Base-by-base conservation (phyloP, 2,888 invertebrate species). In the Hedya salicella region DNA sequence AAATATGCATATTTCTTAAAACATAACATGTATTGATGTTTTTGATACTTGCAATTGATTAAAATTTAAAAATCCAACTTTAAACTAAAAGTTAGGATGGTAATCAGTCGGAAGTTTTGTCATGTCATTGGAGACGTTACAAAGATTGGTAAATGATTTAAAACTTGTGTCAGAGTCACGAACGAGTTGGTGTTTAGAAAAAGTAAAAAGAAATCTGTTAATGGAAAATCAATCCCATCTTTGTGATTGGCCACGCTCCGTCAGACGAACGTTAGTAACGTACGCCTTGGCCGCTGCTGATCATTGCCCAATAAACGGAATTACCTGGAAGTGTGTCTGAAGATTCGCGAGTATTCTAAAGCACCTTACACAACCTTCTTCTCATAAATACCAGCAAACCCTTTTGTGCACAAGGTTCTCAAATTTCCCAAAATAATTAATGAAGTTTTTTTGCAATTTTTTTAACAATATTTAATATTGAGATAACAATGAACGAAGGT, bases 161-260 rank as follows among this genome's bases (percentile, higher is more conserved):
- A 80, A 81, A 72, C 75, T 77, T 82, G 81, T 83, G 79, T 80
- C 80, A 74, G 68, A 83, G 80, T 84, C 86, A 85, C 83, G 84
- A 80, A 84, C 80, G 79, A 83, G 81, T 85, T 79, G 82, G 80
- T 79, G 81, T 73, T 73, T 75, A 69, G 71, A 79, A 86, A 86
- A 81, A 80, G 80, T 73, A 71, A 70, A 71, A 74, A 76, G 79
- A 78, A 75, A 78, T 78, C 81, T 75, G 82, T 76, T 85, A 85
- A 88, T 86, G 83, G 86, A 86, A 88, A 89, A 85, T 87, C 86
- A 89, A 87, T 88, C 85, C 88, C 86, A 89, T 90, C 89, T 86
- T 74, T 79, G 64, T 69, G 73, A 88, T 90, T 87, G 72, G 91
- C 77, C 74, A 82, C 83, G 89, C 80, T 80, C 75, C 78, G 73